Conservation (phyloP, 2,888 invertebrate genomes). For the Neelides folsomi region DNA sequence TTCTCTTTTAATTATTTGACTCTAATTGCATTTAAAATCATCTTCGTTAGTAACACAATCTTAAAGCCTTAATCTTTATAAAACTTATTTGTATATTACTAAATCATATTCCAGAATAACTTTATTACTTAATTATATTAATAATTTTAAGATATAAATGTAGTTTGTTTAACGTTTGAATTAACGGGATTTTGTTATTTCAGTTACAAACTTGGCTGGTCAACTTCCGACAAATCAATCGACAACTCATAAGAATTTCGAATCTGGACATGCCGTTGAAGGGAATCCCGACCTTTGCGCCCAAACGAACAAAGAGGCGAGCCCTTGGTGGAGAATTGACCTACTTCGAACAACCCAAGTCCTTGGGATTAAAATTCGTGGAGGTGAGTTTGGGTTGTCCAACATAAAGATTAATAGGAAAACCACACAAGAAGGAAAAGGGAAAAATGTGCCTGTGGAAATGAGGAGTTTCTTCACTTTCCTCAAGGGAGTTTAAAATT, state of each 20-base stretch:
- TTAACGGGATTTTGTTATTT: constrained; percentile 29
- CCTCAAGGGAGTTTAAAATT: constrained; percentile 5
- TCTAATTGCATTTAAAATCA: too few species aligned
- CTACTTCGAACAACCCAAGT: constrained; percentile 66
- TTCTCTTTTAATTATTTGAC: too few species aligned
- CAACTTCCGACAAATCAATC: constrained; percentile 83
- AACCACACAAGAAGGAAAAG: background rate
- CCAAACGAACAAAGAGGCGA: constrained; percentile 75
- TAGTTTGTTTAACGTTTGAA: background rate
- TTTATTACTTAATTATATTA: too few species aligned
- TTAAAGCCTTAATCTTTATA: too few species aligned
- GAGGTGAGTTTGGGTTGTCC: constrained; percentile 44
- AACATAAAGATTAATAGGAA: background rate
- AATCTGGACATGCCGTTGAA: constrained; percentile 71
- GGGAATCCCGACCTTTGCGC: constrained; percentile 73
- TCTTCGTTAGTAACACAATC: too few species aligned
- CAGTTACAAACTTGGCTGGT: constrained; percentile 70
- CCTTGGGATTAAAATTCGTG: constrained; percentile 70
- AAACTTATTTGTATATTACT: too few species aligned
- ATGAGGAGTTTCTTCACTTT: background rate
- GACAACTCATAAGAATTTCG: constrained; percentile 70
- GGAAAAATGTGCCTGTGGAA: background rate
- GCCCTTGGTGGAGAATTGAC: constrained; percentile 89
- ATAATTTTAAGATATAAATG: too few species aligned
- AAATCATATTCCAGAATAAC: too few species aligned